Percentiles rank a stretch among this genome's conserved stretches.
phyloP scores from a whole-genome alignment of 2,113 vertebrate genomes.

The Lophochroa leadbeateri region DNA sequence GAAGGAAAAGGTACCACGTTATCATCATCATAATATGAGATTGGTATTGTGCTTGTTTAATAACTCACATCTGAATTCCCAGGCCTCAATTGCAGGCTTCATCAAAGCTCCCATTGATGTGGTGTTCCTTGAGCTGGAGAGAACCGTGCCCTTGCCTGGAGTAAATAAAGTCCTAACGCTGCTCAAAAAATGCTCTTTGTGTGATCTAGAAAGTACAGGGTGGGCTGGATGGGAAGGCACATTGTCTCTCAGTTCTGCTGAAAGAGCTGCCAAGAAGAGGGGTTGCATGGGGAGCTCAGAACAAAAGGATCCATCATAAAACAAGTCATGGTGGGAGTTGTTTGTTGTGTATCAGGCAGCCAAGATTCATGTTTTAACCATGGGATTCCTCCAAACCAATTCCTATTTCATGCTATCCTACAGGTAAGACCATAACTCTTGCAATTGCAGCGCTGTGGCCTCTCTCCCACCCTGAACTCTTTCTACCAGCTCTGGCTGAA shows the following conservation, averaged over 20 bases:
- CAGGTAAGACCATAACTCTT: neutral
- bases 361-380: neutral
- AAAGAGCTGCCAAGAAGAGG: neutral
- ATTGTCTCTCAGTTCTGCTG: neutral
- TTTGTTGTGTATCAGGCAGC: neutral
- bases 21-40: constrained; percentile 20
- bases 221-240: constrained; percentile 2
- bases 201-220: constrained; percentile 28
- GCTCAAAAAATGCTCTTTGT: constrained; percentile 7
- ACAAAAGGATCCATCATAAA: neutral
- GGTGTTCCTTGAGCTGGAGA: neutral
- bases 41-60: constrained; percentile 42
- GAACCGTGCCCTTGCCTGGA: neutral
- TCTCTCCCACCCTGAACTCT: neutral
- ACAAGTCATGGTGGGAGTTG: neutral
- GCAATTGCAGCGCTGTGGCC: neutral
- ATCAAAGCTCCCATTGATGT: neutral
- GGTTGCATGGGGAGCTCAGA: neutral
- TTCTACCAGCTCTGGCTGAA: neutral
- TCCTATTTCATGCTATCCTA: neutral
- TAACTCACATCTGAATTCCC: neutral
- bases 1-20: constrained; percentile 81
- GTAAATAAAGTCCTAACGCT: constrained; percentile 25
- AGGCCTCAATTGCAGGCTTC: neutral
- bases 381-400: neutral